Evolutionary conservation across 2,113 vertebrate species (phyloP).

Genomic region (Eidolon helvum): DNA sequence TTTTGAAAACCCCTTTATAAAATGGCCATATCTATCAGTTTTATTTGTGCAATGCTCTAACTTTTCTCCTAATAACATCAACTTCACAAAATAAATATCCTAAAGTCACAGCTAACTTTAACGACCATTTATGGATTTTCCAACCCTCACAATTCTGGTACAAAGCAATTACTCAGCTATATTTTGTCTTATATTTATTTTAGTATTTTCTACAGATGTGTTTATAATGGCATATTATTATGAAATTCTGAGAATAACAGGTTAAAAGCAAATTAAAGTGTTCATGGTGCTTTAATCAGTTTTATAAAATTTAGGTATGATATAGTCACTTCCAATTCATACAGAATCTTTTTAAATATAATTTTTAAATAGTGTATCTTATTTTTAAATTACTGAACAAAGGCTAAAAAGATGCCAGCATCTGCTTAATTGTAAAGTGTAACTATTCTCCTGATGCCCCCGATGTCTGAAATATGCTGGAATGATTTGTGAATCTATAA

Average conservation of each 20-base stretch:
- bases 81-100: slow-evolving; percentile 52
- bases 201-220: slow-evolving; percentile 47
- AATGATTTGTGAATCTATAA: neutral
- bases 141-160: slow-evolving; percentile 42
- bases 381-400: neutral
- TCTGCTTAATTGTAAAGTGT: neutral
- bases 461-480: neutral
- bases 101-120: slow-evolving; percentile 11
- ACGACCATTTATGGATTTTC: slow-evolving; percentile 52
- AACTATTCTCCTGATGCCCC: neutral
- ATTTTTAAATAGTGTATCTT: neutral
- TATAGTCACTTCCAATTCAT: neutral
- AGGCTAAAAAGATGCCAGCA: neutral
- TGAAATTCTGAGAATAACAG: neutral
- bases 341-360: neutral
- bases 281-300: slow-evolving; percentile 24
- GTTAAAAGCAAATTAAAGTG: slow-evolving; percentile 24
- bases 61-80: neutral
- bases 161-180: slow-evolving; percentile 56
- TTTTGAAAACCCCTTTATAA: neutral
- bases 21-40: slow-evolving; percentile 10
- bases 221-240: slow-evolving; percentile 38
- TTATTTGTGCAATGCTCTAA: slow-evolving; percentile 32
- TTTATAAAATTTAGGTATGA: neutral
- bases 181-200: slow-evolving; percentile 37